A percentile compares a stretch with the other conserved stretches of the same genome.
Conservation (phyloP, 2,113 vertebrate species). For the Nettapus auritus region DNA sequence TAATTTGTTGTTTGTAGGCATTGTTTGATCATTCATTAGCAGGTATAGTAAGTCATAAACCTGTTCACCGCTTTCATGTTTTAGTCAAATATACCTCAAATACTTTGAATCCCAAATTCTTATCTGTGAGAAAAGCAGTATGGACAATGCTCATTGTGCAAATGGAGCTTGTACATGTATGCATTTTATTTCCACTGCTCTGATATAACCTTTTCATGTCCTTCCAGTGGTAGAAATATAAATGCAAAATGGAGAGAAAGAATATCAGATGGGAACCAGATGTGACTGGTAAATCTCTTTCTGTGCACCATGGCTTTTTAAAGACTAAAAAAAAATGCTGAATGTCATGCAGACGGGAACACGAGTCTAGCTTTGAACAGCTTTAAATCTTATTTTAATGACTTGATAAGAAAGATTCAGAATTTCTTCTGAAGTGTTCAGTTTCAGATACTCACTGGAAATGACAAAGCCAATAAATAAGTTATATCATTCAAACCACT, state of each 20-base stretch:
- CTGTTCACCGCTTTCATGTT: not conserved
- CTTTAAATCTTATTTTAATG: not conserved
- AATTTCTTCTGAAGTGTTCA: not conserved
- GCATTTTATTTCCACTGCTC: not conserved
- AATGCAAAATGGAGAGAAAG: not conserved
- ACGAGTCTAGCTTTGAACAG: not conserved
- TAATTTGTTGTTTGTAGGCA: not conserved
- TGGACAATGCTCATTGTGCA: not conserved
- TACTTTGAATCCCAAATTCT: not conserved
- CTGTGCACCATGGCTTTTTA: not conserved
- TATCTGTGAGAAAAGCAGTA: not conserved
- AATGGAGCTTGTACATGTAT: not conserved
- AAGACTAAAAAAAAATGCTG: not conserved
- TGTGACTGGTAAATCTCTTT: not conserved
- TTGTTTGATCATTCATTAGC: not conserved
- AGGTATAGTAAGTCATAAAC: not conserved
- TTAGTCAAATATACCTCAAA: not conserved
- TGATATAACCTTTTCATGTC: not conserved
- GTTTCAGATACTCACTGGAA: not conserved
- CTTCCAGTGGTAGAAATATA: not conserved
- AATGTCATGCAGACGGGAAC: not conserved
- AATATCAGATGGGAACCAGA: not conserved
- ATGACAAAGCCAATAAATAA: not conserved
- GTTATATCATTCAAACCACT: not conserved
- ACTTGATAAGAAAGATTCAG: not conserved